Evolutionary conservation across 1,140 invertebrate species (phyloP), one percentile per base, ranked within the genome.

Genomic region (Zaprionus africanus): DNA sequence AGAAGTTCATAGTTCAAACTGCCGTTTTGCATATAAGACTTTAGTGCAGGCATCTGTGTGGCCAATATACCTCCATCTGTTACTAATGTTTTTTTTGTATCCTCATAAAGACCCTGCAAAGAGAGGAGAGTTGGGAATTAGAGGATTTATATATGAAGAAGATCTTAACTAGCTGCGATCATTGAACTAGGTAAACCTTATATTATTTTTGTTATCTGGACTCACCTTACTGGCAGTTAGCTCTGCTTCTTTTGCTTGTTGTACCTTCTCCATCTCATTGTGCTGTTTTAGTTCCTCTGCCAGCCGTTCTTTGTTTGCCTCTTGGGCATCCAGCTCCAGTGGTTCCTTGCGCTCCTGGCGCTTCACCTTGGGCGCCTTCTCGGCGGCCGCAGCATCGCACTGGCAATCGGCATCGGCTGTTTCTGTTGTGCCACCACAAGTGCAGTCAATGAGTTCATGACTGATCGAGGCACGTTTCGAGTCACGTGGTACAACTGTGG

Each of bases 351-450:
- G 54, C 73, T 63, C 31, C 62, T 66, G 24, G 69, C 84, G 75
- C 43, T 86, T 68, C 13, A 87, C 41, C 68, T 86, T 86, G 62
- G 82, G 57, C 58, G 76, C 84, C 58, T 81, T 88, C 43, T 86
- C 66, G 7, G 41, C 13, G 46, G 43, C 78, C 54, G 54, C 62
- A 58, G 54, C 62, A 58, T 59, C 57, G 68, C 75, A 77, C 7
- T 26, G 38, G 28, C 41, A 49, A 28, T 46, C 38, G n/a, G n/a
- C n/a, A 22, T 22, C 22, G 22, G 19, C 64, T 15, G 66, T 38
- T 4, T 51, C 46, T 19, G 46, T 1, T 11, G 46, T 49, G 56
- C 75, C 75, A 22, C 75, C 75, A 22, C 78, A 79, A 59, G 63
- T 54, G 58, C 83, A 86, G 59, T 26, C 62, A 17, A 17, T 46